phyloP scores from a whole-genome alignment of 2,888 invertebrate species.

The Pilophorus perplexus region DNA sequence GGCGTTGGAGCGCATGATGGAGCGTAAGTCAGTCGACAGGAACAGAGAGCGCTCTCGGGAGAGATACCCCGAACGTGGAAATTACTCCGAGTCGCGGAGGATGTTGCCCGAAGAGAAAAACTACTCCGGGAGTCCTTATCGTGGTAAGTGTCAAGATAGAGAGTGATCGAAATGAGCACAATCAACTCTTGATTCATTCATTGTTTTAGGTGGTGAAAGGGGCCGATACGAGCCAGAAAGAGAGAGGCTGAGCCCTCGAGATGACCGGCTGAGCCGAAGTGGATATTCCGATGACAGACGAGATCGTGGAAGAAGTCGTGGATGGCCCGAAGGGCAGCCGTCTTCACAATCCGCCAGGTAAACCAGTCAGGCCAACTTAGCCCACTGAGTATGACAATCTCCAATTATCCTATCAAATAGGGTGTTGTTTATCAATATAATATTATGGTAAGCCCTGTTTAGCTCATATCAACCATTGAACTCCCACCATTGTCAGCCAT shows the following conservation, averaged over 20 bases:
- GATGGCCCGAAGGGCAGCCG: conserved; percentile 24
- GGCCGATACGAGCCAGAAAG: conserved; percentile 27
- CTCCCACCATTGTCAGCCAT: not conserved
- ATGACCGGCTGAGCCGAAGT: conserved; percentile 29
- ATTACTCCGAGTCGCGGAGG: conserved; percentile 25
- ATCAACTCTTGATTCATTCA: not conserved
- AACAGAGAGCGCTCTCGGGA: conserved; percentile 39
- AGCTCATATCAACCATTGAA: not conserved
- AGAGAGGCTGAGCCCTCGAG: conserved; percentile 32
- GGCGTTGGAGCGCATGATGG: conserved; percentile 51
- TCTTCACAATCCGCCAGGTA: conserved; percentile 29
- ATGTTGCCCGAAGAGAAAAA: conserved; percentile 27
- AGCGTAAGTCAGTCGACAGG: conserved; percentile 49
- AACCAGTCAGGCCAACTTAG: too few species aligned
- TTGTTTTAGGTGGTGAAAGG: conserved; percentile 12
- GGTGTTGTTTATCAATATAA: too few species aligned
- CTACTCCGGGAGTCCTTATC: conserved; percentile 32
- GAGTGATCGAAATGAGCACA: not conserved
- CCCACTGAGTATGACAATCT: too few species aligned
- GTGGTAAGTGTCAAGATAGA: conserved; percentile 29
- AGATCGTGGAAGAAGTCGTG: conserved; percentile 23
- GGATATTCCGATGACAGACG: conserved; percentile 28
- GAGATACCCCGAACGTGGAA: conserved; percentile 30
- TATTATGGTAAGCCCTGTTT: too few species aligned
- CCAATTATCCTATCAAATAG: too few species aligned